Conservation (phyloP, 1,140 invertebrate species). For the Plodia interpunctella region DNA sequence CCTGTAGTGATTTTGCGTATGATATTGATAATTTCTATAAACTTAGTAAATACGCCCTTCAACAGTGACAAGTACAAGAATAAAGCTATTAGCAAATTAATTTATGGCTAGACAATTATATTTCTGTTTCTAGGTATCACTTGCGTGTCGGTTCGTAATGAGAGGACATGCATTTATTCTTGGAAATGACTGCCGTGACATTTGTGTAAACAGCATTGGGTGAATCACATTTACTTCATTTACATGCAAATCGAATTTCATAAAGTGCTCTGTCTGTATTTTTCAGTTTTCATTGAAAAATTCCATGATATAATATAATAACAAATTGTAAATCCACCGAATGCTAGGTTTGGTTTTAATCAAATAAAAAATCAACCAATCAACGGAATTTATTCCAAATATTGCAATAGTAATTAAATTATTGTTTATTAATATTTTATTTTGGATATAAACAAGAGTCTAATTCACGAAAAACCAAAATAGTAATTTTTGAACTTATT, state of each 20-base stretch:
- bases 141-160: not conserved
- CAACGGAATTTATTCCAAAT: too few relatives aligned
- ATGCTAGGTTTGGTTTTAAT: too few relatives aligned
- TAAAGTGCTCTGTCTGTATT: not conserved
- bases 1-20: too few relatives aligned
- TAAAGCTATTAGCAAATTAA: not conserved
- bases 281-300: not conserved
- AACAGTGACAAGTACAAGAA: not conserved
- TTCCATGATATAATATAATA: not conserved
- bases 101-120: not conserved
- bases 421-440: too few relatives aligned
- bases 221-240: conserved; percentile 4
- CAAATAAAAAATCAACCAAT: too few relatives aligned
- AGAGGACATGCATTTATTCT: not conserved
- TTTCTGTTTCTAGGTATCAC: conserved; percentile 1
- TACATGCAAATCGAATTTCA: conserved; percentile 1
- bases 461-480: too few relatives aligned
- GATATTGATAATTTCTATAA: too few relatives aligned
- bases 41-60: too few relatives aligned
- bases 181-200: not conserved
- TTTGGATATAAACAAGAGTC: too few relatives aligned
- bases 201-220: conserved; percentile 5
- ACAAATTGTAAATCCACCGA: too few relatives aligned
- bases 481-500: too few relatives aligned
- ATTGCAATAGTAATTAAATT: too few relatives aligned